These are phyloP conservation scores for Hystrix cristata DNA, from an alignment of 2,113 vertebrate species.

Conservation along the genomic window DNA sequence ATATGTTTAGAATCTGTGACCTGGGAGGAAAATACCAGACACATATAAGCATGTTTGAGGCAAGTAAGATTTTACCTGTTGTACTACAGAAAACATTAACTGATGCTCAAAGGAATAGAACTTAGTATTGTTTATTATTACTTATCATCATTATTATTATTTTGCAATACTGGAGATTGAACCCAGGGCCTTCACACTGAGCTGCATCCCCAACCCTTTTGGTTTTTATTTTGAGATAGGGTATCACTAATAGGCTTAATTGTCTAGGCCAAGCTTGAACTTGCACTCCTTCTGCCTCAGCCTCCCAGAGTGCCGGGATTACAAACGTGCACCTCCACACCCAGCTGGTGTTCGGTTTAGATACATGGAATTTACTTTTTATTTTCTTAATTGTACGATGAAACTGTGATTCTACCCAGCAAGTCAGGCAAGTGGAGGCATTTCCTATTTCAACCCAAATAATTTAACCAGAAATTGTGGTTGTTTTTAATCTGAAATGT, in stretches of 20 bases:
- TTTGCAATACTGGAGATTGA: neutral
- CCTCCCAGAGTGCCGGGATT: neutral
- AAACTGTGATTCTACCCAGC: constrained; percentile 12
- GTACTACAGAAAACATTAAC: constrained; percentile 9
- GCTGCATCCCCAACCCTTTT: neutral
- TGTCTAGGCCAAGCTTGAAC: neutral
- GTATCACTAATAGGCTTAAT: neutral
- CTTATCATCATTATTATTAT: neutral
- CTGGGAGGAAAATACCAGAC: neutral
- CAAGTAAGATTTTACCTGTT: constrained; percentile 19
- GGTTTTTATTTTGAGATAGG: neutral
- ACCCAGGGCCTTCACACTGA: neutral
- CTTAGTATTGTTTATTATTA: neutral
- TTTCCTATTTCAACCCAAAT: neutral
- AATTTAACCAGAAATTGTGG: constrained; percentile 48
- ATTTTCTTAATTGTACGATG: constrained; percentile 23
- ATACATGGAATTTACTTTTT: neutral
- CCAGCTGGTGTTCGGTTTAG: neutral
- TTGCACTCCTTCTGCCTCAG: neutral
- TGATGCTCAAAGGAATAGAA: neutral
- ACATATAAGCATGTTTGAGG: neutral
- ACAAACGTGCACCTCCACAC: neutral
- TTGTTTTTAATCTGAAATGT: constrained; percentile 37
- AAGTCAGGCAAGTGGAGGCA: neutral
- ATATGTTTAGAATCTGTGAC: constrained; percentile 23